Percentiles rank a stretch among this genome's conserved stretches.
phyloP scores from a whole-genome alignment of 2,113 vertebrate genomes.

The Setophaga petechia region DNA sequence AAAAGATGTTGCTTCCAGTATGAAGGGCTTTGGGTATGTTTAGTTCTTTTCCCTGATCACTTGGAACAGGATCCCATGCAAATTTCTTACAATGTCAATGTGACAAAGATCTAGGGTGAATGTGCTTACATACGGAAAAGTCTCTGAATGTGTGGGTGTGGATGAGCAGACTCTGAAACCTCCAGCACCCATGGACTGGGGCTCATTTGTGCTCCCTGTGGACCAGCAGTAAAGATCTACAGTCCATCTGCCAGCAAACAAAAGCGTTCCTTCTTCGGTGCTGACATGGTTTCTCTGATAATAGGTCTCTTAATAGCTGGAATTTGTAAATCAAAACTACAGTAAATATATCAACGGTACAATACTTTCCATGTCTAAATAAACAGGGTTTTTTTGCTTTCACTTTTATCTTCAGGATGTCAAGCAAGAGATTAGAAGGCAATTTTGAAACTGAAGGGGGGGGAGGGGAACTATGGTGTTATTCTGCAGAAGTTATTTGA shows the following conservation, averaged over 20 bases:
- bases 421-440: slow-evolving; percentile 72
- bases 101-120: not conserved
- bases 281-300: not conserved
- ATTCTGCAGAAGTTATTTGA: slow-evolving; percentile 74
- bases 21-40: not conserved
- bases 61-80: not conserved
- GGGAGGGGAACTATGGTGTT: slow-evolving; percentile 50
- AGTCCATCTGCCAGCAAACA: slow-evolving; percentile 13
- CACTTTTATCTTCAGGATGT: slow-evolving; percentile 70
- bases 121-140: not conserved
- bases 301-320: slow-evolving; percentile 11
- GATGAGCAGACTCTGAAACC: not conserved
- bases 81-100: not conserved
- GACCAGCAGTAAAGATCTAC: slow-evolving; percentile 37
- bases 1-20: not conserved
- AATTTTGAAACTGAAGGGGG: slow-evolving; percentile 68
- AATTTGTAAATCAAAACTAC: slow-evolving; percentile 65
- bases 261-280: slow-evolving; percentile 8
- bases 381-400: slow-evolving; percentile 46
- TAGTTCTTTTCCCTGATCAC: not conserved
- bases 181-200: not conserved
- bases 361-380: slow-evolving; percentile 62
- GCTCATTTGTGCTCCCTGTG: not conserved
- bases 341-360: slow-evolving; percentile 28
- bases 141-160: not conserved